Evolutionary conservation across 2,797 vertebrate species (phyloP).

Genomic region (Harpagifer antarcticus): DNA sequence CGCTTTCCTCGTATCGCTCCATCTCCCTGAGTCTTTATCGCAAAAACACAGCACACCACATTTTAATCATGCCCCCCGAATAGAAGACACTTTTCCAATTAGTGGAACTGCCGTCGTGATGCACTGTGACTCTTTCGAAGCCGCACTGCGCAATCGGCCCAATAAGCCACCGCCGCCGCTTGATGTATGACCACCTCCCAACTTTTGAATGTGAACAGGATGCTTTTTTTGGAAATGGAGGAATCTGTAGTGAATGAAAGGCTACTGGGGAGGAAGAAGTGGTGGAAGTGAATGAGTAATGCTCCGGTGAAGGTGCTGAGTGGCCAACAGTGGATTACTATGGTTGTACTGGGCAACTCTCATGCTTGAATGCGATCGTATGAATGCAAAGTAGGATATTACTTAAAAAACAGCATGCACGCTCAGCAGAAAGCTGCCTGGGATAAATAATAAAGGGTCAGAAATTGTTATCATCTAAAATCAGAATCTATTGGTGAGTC

Average conservation of each 20-base stretch:
- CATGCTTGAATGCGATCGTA: slow-evolving; percentile 54
- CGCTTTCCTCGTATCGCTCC: slow-evolving; percentile 64
- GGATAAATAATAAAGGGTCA: slow-evolving; percentile 62
- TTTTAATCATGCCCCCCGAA: slow-evolving; percentile 85
- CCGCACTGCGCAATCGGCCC: slow-evolving; percentile 71
- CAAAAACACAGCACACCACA: slow-evolving; percentile 76
- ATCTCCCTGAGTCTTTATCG: slow-evolving; percentile 81
- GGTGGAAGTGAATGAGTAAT: slow-evolving; percentile 67
- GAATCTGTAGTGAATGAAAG: slow-evolving; percentile 52
- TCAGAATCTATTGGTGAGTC: slow-evolving; percentile 55
- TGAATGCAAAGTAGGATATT: slow-evolving; percentile 65
- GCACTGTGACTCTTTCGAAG: slow-evolving; percentile 59
- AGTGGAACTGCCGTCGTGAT: slow-evolving; percentile 68
- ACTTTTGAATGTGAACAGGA: slow-evolving; percentile 73
- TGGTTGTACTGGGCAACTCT: slow-evolving; percentile 46
- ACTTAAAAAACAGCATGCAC: slow-evolving; percentile 46
- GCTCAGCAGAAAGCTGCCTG: slow-evolving; percentile 57
- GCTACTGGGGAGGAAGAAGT: slow-evolving; percentile 47
- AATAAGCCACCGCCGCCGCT: slow-evolving; percentile 48
- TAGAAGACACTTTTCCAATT: slow-evolving; percentile 85
- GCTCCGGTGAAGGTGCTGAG: slow-evolving; percentile 70
- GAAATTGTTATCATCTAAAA: slow-evolving; percentile 49
- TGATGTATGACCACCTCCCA: slow-evolving; percentile 70
- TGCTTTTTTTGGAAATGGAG: slow-evolving; percentile 62
- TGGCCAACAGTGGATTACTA: slow-evolving; percentile 62